Evolutionary conservation across 1,140 invertebrate genomes (phyloP), one percentile per base, ranked within the genome.

Genomic region (Teleogryllus occipitalis): DNA sequence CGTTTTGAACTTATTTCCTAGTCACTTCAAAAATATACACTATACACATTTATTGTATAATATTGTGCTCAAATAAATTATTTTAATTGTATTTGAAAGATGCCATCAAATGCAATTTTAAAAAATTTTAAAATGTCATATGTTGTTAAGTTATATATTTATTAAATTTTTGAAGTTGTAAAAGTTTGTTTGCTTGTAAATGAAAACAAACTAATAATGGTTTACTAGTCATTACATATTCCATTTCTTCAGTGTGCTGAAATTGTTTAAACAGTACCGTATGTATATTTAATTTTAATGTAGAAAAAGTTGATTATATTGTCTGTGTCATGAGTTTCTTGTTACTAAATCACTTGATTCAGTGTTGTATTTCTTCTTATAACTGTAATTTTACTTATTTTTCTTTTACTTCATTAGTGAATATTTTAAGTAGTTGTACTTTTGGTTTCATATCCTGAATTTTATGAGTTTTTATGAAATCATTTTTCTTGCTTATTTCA

Each of bases 391-490:
- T 39, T 39, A 39, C 27, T 2, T 39, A 39, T 39, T 39, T 39
- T 39, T 39, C 27, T 39, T 39, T 39, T 39, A 39, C 27, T 39
- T 39, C 27, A 39, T 39, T 39, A 39, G 27, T 39, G 27, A 39
- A 39, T 39, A 2, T 39, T 39, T 39, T 39, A 74, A 18, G 21
- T 18, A 74, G 21, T 21, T 75, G 74, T 75, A 10, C 74, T 75
- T 75, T 75, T 75, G 22, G 46, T 75, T 27, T 22, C 22, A 75
- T 75, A 75, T 12, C 74, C 74, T 27, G 8, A 27, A 75, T 75
- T 75, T 75, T 75, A 75, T 75, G 8, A 27, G 46, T 75, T 46
- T 27, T 75, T 75, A 27, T 75, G 22, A 75, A 75, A 75, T 27
- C 74, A 75, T n/a, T 27, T 75, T 75, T 7, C 46, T 27, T 75